Evolutionary conservation across 2,888 invertebrate genomes (phyloP).

Genomic region (Omphaloscelis lunosa): DNA sequence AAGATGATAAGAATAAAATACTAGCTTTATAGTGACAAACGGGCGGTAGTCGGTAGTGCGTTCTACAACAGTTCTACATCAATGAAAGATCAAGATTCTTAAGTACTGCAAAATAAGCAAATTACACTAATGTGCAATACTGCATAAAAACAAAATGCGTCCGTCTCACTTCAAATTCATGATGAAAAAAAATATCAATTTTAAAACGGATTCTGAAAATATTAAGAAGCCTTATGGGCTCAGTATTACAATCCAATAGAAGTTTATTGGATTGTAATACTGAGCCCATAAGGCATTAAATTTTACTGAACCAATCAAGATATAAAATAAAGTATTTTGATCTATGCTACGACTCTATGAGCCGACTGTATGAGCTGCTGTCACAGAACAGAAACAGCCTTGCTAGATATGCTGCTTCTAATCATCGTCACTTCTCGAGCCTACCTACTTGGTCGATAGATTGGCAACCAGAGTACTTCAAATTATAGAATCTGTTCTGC

Average conservation of each 20-base stretch:
- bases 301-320: background rate
- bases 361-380: background rate
- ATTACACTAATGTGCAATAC: background rate
- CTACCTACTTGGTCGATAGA: background rate
- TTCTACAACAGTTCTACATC: background rate
- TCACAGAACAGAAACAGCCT: background rate
- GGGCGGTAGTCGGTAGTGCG: background rate
- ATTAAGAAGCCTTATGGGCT: background rate
- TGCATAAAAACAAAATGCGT: background rate
- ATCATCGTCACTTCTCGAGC: background rate
- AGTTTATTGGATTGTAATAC: background rate
- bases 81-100: background rate
- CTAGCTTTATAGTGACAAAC: background rate
- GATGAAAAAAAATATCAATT: background rate
- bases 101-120: background rate
- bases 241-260: too few species aligned
- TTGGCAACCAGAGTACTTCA: background rate
- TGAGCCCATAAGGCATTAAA: background rate
- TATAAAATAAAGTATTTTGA: background rate
- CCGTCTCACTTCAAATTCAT: background rate
- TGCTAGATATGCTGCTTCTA: background rate
- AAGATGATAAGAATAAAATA: background rate
- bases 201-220: background rate
- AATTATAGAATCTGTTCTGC: constrained; percentile 17
- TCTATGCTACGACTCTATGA: background rate